Conservation (phyloP, 2,888 invertebrate species). For the Cataglyphis albicans region DNA sequence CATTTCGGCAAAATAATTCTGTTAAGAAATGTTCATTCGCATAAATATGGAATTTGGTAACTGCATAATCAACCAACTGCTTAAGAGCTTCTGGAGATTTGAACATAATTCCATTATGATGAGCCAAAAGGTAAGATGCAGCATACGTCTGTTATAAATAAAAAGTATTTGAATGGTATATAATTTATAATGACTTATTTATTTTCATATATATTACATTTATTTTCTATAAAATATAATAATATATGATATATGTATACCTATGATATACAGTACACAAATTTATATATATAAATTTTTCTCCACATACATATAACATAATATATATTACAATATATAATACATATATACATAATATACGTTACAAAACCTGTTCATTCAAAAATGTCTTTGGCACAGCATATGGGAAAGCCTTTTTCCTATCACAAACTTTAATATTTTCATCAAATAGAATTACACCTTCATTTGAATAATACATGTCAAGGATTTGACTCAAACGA, state of each 20-base stretch:
- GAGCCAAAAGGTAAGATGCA: slow-evolving; percentile 77
- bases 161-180: background rate
- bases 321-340: background rate
- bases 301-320: background rate
- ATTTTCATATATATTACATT: background rate
- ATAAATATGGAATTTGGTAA: slow-evolving; percentile 75
- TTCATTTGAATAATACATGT: slow-evolving; percentile 90
- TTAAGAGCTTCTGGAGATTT: slow-evolving; percentile 76
- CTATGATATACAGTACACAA: no score
- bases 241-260: no score
- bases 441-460: slow-evolving; percentile 88
- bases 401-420: slow-evolving; percentile 79
- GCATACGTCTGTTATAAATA: slow-evolving; percentile 74
- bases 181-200: background rate
- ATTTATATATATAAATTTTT: no score
- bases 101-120: slow-evolving; percentile 76
- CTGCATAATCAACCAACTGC: slow-evolving; percentile 73
- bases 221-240: no score
- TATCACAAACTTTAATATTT: slow-evolving; percentile 88
- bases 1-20: slow-evolving; percentile 70
- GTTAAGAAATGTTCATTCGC: slow-evolving; percentile 75
- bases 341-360: background rate
- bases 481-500: slow-evolving; percentile 89
- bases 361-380: slow-evolving; percentile 78
- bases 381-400: slow-evolving; percentile 80